Base-by-base conservation (phyloP, 2,797 vertebrate species). In the Sebastes oblongus region DNA sequence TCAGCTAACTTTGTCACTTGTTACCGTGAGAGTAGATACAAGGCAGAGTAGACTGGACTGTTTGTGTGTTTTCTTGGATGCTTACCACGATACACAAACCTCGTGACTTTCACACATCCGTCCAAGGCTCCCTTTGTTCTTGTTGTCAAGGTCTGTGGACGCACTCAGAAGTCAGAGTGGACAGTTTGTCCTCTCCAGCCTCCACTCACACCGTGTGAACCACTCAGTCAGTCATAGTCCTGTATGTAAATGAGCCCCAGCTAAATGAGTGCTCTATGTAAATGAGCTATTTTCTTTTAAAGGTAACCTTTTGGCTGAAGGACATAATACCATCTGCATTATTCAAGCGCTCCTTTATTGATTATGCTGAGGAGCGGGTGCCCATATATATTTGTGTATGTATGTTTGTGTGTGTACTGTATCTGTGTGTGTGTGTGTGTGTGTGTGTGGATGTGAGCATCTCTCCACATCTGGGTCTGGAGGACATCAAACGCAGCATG, bases 401-500 rank as follows among this genome's bases (percentile, higher is more conserved):
- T 80, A 25, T 78, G 42, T 71, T 42, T 81, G 62, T 69, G 29
- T 77, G 71, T 74, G 34, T 18, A 46, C 42, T 46, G 42, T 46
- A 46, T 18, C 42, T 67, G 61, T 25, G 46, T 50, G 54, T 27
- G 27, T 27, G 27, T 27, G 27, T 85, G 50, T 67, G 61, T 25
- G 46, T 50, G 54, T 27, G 27, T 27, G 27, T 27, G 27, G 75
- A 66, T 85, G 56, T 79, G 64, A 78, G 78, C 80, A 73, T 88
- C 90, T 78, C 54, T 88, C 74, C 87, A 93, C 92, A 94, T 94
- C 92, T 93, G 92, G 87, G 88, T 89, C 91, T 89, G 93, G 88
- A 93, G 88, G 52, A 90, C 92, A 92, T 92, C 85, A 89, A 93
- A 89, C 66, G 83, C 92, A 93, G 92, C 92, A 91, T 92, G 91